Conservation (phyloP, 2,113 vertebrate genomes). For the Eptesicus fuscus region DNA sequence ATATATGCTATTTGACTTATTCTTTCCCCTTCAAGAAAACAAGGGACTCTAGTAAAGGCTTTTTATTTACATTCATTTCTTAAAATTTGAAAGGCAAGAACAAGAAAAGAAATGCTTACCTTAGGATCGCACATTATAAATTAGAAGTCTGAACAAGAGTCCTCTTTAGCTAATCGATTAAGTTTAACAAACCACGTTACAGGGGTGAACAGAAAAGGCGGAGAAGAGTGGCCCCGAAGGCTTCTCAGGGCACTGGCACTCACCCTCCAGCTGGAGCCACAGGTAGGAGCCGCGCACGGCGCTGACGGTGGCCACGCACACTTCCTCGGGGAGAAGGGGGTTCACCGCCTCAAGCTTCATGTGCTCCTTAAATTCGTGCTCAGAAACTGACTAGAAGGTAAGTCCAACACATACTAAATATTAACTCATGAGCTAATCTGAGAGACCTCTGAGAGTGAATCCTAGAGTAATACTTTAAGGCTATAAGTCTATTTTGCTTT, state of each 20-base stretch:
- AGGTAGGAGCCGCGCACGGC: slow-evolving; percentile 92
- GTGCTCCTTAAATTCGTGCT: slow-evolving; percentile 93
- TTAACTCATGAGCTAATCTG: background rate
- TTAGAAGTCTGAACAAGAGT: background rate
- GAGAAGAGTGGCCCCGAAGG: background rate
- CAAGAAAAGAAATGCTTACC: background rate
- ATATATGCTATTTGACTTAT: background rate
- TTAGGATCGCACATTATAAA: background rate
- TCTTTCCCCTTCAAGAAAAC: slow-evolving; percentile 25
- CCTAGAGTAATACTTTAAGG: background rate
- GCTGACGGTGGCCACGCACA: slow-evolving; percentile 93
- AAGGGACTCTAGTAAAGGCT: background rate
- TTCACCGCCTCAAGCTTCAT: slow-evolving; percentile 99
- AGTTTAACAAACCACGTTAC: background rate
- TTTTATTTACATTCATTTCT: slow-evolving; percentile 23
- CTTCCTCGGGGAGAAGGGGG: slow-evolving; percentile 91
- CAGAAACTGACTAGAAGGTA: slow-evolving; percentile 84
- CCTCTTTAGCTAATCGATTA: background rate
- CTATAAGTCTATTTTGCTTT: background rate
- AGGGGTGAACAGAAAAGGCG: background rate
- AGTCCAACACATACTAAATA: background rate
- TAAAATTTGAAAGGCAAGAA: slow-evolving; percentile 41
- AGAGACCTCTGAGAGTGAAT: background rate
- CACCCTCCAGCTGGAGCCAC: slow-evolving; percentile 96
- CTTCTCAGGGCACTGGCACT: background rate